A percentile compares a stretch with the other conserved stretches of the same genome.
These are phyloP conservation scores for Phalangium opilio DNA, from an alignment of 2,888 invertebrate species.

Conservation along the genomic window DNA sequence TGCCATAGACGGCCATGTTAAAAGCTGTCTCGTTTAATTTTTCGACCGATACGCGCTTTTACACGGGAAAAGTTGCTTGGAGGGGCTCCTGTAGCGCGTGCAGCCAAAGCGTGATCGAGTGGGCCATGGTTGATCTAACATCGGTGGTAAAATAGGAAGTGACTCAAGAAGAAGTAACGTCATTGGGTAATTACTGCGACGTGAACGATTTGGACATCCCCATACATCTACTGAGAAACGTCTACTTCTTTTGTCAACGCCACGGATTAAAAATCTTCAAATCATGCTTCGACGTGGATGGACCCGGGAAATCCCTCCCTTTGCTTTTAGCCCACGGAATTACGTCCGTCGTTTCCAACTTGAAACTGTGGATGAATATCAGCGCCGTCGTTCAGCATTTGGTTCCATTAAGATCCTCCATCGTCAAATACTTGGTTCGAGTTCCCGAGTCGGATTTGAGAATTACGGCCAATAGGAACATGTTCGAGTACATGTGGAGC, in stretches of 20 bases:
- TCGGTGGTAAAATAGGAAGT: too few species aligned
- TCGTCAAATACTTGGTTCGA: slow-evolving; percentile 77
- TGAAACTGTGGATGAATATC: slow-evolving; percentile 79
- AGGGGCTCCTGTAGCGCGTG: too few species aligned
- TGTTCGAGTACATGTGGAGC: slow-evolving; percentile 93
- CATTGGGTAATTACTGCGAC: slow-evolving; percentile 67
- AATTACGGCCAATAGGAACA: slow-evolving; percentile 71
- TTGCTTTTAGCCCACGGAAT: slow-evolving; percentile 80
- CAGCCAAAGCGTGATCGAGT: too few species aligned
- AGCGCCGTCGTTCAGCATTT: slow-evolving; percentile 74
- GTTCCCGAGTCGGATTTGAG: slow-evolving; percentile 79
- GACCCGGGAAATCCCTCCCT: slow-evolving; percentile 52
- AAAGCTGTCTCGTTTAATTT: background rate
- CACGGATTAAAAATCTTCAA: slow-evolving; percentile 78
- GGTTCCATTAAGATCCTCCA: slow-evolving; percentile 69
- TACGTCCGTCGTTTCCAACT: slow-evolving; percentile 75
- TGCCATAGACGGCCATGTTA: too few species aligned
- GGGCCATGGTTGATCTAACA: too few species aligned
- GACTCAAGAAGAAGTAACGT: slow-evolving; percentile 65
- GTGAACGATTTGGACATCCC: slow-evolving; percentile 83
- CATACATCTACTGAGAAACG: slow-evolving; percentile 72
- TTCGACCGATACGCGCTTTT: too few species aligned
- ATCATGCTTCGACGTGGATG: slow-evolving; percentile 60
- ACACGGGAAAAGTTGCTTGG: too few species aligned
- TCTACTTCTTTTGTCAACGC: slow-evolving; percentile 80